phyloP scores from a whole-genome alignment of 2,797 vertebrate species.

The Arremon aurantiirostris region DNA sequence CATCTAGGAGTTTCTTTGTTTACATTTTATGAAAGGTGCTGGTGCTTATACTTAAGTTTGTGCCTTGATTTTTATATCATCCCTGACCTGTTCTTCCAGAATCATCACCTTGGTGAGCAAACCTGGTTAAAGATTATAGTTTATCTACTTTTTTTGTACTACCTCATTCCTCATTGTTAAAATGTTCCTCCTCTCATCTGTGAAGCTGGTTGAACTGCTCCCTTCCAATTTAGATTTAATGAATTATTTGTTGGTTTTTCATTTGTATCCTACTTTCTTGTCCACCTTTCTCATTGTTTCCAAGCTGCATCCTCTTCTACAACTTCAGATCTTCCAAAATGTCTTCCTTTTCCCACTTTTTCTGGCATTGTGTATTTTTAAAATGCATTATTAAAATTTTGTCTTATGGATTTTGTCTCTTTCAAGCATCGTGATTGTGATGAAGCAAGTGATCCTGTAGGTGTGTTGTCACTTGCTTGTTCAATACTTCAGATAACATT shows the following conservation, averaged over 20 bases:
- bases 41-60: slow-evolving; percentile 42
- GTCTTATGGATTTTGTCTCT: background rate
- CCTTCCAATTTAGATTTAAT: background rate
- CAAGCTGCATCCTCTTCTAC: background rate
- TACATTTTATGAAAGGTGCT: background rate
- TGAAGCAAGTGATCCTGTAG: background rate
- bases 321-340: background rate
- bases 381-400: background rate
- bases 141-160: background rate
- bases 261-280: background rate
- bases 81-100: slow-evolving; percentile 18
- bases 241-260: background rate
- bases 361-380: background rate
- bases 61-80: slow-evolving; percentile 54
- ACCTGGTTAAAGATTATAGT: background rate
- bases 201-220: background rate
- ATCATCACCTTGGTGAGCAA: background rate
- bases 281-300: background rate
- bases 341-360: background rate
- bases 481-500: background rate
- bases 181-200: background rate
- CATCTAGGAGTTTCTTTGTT: background rate
- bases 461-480: background rate
- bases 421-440: background rate
- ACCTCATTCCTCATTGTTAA: slow-evolving; percentile 55